Percentiles rank a stretch among this genome's conserved stretches.
Conservation (phyloP, 2,888 invertebrate genomes). For the Onchidella celtica region DNA sequence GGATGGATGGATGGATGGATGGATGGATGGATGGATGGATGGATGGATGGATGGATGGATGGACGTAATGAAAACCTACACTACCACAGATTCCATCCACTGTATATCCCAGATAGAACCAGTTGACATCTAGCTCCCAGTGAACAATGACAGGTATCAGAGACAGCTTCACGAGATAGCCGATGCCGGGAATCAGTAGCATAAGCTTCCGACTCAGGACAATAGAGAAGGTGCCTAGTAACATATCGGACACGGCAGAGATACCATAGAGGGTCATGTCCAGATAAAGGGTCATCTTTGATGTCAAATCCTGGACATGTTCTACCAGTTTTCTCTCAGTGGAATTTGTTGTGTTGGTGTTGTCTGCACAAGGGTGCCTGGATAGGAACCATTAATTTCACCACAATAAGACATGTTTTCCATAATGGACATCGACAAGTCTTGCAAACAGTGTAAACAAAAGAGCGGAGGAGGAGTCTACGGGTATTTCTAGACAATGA, state of each 20-base stretch:
- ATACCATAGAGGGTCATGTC: conserved; percentile 37
- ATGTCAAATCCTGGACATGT: conserved; percentile 40
- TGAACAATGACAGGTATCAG: conserved; percentile 53
- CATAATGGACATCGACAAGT: too few species aligned
- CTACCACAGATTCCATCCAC: conserved; percentile 55
- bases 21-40: not conserved
- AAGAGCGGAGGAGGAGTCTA: too few species aligned
- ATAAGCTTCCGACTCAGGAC: conserved; percentile 54
- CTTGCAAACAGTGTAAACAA: too few species aligned
- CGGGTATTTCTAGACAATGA: too few species aligned
- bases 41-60: too few species aligned
- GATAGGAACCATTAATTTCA: too few species aligned
- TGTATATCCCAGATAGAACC: conserved; percentile 53
- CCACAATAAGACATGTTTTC: too few species aligned
- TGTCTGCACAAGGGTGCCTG: too few species aligned
- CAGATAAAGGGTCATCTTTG: conserved; percentile 29
- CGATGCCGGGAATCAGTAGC: conserved; percentile 45
- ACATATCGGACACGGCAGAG: conserved; percentile 24
- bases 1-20: not conserved
- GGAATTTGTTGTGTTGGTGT: too few species aligned
- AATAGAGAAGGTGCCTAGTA: conserved; percentile 54
- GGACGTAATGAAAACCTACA: too few species aligned
- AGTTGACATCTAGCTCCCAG: conserved; percentile 53
- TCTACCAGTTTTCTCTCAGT: too few species aligned
- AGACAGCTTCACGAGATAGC: conserved; percentile 42